Base-by-base conservation (phyloP, 2,888 invertebrate species). In the Lacanobia oleracea region DNA sequence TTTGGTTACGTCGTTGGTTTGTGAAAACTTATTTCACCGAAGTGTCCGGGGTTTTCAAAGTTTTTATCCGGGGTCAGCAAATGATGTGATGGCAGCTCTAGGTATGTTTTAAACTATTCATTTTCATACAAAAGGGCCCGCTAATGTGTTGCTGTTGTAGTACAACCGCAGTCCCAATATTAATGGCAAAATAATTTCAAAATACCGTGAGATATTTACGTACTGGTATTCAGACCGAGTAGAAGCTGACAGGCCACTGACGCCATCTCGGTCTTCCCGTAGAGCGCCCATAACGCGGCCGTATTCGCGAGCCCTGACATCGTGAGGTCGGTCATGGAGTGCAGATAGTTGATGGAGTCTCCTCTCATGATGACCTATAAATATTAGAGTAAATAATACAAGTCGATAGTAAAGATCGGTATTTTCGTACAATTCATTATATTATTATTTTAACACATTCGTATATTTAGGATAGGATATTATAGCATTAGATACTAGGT, bases 191-290 rank as follows among this genome's bases (percentile, higher is more conserved):
- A 33, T 33, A 2, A 33, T 50, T 51, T 51, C 1, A 53, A 53
- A 33, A 67, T 59, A 14, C 53, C 40, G 48, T 37, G 51, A 57
- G 14, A 27, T 33, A 6, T 27, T 21, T 5, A 95, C 82, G 96
- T 95, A 90, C 98, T 97, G 9, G 98, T 97, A 89, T 98, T 98
- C 27, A 98, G 96, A 85, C 98, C 97, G 0, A 99, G 95, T 53
- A 98, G 93, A 18, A 98, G 92, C 91, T 99, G 98, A 64, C 98
- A 97, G 91, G 97, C 97, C 50, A 99, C 95, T 0, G 98, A 97
- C 0, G 98, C 97, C 97, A 98, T 97, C 91, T 98, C 98, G 1
- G 97, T 97, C 92, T 98, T 98, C 0, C 99, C 99, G 91, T 98
- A 99, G 69, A 98, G 97, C 18, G 97, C 97, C 99, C 99, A 99